Conservation (phyloP, 2,888 invertebrate genomes). For the Mythimna lalbum region DNA sequence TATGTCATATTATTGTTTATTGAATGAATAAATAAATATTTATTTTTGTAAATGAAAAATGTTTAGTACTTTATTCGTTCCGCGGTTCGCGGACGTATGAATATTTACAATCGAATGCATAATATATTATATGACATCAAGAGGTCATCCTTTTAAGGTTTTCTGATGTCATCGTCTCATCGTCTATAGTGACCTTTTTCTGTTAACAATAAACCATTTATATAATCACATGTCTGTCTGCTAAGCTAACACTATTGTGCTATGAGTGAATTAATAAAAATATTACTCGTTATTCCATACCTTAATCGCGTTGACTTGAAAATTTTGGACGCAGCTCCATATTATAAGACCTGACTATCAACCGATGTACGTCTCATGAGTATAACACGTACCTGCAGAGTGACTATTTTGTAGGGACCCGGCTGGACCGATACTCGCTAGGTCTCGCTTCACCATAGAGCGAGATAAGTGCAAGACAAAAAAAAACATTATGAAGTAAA, state of each 20-base stretch:
- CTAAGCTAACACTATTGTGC: background rate
- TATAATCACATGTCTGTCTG: background rate
- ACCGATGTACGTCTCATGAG: too few relatives aligned
- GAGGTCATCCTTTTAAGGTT: background rate
- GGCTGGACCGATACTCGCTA: too few relatives aligned
- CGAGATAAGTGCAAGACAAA: too few relatives aligned
- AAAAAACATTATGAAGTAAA: too few relatives aligned
- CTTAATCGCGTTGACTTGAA: background rate
- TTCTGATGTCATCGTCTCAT: conserved; percentile 1
- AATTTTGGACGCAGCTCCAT: background rate
- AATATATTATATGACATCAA: background rate
- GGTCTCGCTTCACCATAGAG: too few relatives aligned
- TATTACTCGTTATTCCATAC: background rate
- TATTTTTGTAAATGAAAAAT: too few relatives aligned
- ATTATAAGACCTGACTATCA: too few relatives aligned
- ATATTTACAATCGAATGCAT: too few relatives aligned
- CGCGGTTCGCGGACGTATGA: too few relatives aligned
- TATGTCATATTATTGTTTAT: background rate
- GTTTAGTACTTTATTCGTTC: too few relatives aligned
- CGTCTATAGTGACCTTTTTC: background rate
- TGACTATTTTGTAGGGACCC: too few relatives aligned
- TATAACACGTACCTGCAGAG: too few relatives aligned
- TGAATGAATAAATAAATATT: background rate
- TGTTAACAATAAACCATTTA: background rate
- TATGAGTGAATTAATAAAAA: background rate